Evolutionary conservation across 2,888 invertebrate species (phyloP), one percentile per base, ranked within the genome.

Genomic region (Plagiodera versicolora): DNA sequence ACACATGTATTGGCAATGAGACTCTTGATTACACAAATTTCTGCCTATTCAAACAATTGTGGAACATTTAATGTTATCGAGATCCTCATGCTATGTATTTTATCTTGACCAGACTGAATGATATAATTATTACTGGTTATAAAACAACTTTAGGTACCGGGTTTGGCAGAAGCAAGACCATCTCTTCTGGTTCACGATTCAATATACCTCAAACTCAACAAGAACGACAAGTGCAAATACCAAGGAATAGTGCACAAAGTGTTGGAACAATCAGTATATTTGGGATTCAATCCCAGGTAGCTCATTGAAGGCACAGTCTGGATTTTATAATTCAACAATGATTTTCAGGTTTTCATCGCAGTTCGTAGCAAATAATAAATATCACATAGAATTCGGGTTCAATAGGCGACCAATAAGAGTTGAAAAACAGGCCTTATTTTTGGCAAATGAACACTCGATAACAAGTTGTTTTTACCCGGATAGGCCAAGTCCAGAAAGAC

Each of bases 81-180:
- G n/a, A n/a, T n/a, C n/a, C n/a, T n/a, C n/a, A n/a, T n/a, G n/a
- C n/a, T n/a, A n/a, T n/a, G n/a, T n/a, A n/a, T n/a, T n/a, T n/a
- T n/a, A n/a, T n/a, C n/a, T n/a, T n/a, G n/a, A n/a, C n/a, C n/a
- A n/a, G n/a, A n/a, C n/a, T n/a, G n/a, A n/a, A n/a, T n/a, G n/a
- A n/a, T n/a, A n/a, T n/a, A n/a, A n/a, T n/a, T n/a, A n/a, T n/a
- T n/a, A n/a, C n/a, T n/a, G n/a, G n/a, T n/a, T n/a, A n/a, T n/a
- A n/a, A n/a, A n/a, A n/a, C 24, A 24, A 11, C 19, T 53, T 47
- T 56, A 78, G 76, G 77, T 80, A 18, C 75, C 79, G 30, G 77
- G 75, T 17, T 64, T 80, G 35, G 74, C 76, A 3, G 80, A 80
- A 69, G 71, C 74, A 17, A 69, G 79, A 19, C 80, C 80, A 1